Evolutionary conservation across 1,140 invertebrate species (phyloP).

Genomic region (Bradynema listronoti): DNA sequence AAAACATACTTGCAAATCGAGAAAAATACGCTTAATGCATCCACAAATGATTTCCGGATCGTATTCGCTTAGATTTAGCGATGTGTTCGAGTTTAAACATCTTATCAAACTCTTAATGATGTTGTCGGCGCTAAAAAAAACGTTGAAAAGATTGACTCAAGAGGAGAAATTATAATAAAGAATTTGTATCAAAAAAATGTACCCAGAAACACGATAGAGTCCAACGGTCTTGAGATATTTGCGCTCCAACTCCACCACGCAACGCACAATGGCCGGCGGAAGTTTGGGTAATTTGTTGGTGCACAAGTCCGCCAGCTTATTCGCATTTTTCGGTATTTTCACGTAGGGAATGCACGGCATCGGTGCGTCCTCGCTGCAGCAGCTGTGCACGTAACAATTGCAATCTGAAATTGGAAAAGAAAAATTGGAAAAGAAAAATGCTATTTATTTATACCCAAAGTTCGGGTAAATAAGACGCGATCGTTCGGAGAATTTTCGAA

Average conservation of each 20-base stretch:
- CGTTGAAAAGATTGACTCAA: too few species aligned
- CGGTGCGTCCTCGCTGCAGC: slow-evolving; percentile 20
- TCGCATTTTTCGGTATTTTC: slow-evolving; percentile 8
- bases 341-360: slow-evolving; percentile 29
- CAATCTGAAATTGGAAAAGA: slow-evolving; percentile 34
- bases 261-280: slow-evolving; percentile 82
- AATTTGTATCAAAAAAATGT: slow-evolving; percentile 60
- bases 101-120: slow-evolving; percentile 13
- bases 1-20: slow-evolving; percentile 26
- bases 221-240: slow-evolving; percentile 76
- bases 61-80: slow-evolving; percentile 17
- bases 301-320: slow-evolving; percentile 38
- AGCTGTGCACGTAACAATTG: slow-evolving; percentile 18
- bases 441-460: too few species aligned
- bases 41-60: slow-evolving; percentile 77
- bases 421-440: too few species aligned
- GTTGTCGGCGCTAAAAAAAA: neutral
- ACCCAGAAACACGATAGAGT: slow-evolving; percentile 80
- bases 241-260: slow-evolving; percentile 82
- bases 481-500: too few species aligned
- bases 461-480: too few species aligned
- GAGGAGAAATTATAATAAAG: too few species aligned
- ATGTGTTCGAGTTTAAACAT: slow-evolving; percentile 1
- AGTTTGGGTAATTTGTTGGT: slow-evolving; percentile 78
- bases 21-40: slow-evolving; percentile 73